These are phyloP conservation scores for Mustela lutreola DNA, from an alignment of 2,113 vertebrate species.

Conservation along the genomic window DNA sequence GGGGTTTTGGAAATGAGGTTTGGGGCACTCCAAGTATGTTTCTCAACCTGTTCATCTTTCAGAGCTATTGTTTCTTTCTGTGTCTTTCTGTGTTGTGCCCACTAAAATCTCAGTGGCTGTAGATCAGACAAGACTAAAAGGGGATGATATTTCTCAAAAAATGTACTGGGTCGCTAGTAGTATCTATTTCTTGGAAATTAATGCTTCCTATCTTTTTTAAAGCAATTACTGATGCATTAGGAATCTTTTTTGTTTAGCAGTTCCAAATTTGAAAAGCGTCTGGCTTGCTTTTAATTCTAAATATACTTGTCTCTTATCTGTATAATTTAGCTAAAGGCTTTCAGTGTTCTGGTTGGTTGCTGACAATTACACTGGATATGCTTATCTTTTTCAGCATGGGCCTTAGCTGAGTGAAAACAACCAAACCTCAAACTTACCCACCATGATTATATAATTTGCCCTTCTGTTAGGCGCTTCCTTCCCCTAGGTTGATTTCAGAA, in stretches of 20 bases:
- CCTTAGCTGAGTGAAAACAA: constrained; percentile 15
- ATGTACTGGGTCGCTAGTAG: background rate
- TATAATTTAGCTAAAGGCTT: background rate
- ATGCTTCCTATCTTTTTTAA: background rate
- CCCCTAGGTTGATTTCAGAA: constrained; percentile 21
- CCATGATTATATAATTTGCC: background rate
- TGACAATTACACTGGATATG: background rate
- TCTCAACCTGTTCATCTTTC: background rate
- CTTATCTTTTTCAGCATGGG: background rate
- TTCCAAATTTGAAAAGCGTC: constrained; percentile 56
- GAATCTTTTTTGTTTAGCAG: background rate
- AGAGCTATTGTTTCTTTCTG: background rate
- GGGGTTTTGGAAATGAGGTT: background rate
- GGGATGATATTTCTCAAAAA: constrained; percentile 19
- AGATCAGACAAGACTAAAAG: background rate
- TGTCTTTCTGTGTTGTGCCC: background rate
- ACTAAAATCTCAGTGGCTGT: background rate
- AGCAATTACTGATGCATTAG: constrained; percentile 14
- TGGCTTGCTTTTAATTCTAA: constrained; percentile 14
- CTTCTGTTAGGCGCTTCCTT: background rate
- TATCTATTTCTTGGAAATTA: constrained; percentile 46
- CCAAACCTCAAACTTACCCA: background rate
- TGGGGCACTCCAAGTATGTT: background rate
- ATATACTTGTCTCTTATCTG: background rate
- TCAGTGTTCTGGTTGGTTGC: background rate